Conservation (phyloP, 2,113 vertebrate genomes). For the Paramormyrops kingsleyae region DNA sequence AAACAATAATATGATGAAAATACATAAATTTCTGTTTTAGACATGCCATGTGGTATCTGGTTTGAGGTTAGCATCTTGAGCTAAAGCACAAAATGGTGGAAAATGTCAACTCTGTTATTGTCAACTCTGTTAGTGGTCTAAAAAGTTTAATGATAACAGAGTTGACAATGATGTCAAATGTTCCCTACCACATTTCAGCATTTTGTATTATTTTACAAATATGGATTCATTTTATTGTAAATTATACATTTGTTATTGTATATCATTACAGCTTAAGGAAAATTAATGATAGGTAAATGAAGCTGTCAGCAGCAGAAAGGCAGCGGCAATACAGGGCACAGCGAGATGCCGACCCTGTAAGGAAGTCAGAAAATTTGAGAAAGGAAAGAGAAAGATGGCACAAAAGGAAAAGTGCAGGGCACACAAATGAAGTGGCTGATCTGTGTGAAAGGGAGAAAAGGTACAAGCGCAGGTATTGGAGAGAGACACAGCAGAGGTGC, state of each 20-base stretch:
- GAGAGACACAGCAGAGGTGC: neutral
- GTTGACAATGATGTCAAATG: slow-evolving; percentile 10
- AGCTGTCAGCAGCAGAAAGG: too few relatives aligned
- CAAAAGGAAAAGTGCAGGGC: slow-evolving; percentile 6
- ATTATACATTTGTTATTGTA: slow-evolving; percentile 11
- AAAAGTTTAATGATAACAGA: slow-evolving; percentile 12
- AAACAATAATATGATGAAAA: slow-evolving; percentile 13
- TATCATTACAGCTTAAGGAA: slow-evolving; percentile 6
- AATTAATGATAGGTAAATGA: neutral
- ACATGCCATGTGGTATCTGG: slow-evolving; percentile 7
- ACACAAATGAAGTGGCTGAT: neutral
- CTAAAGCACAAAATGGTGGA: neutral
- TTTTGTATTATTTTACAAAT: slow-evolving; percentile 12
- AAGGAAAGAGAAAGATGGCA: slow-evolving; percentile 1
- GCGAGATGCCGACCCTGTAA: slow-evolving; percentile 10
- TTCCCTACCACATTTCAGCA: slow-evolving; percentile 9
- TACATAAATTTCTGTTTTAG: slow-evolving; percentile 9
- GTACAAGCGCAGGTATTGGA: slow-evolving; percentile 12
- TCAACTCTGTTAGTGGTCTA: neutral
- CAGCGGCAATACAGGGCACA: neutral
- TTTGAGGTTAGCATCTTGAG: slow-evolving; percentile 12
- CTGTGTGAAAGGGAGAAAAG: slow-evolving; percentile 9
- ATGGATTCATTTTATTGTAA: slow-evolving; percentile 6
- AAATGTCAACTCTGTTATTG: neutral
- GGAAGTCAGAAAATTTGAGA: too few relatives aligned